A percentile compares a stretch with the other conserved stretches of the same genome.
Evolutionary conservation across 2,113 vertebrate species (phyloP).

Genomic region (Menura novaehollandiae): DNA sequence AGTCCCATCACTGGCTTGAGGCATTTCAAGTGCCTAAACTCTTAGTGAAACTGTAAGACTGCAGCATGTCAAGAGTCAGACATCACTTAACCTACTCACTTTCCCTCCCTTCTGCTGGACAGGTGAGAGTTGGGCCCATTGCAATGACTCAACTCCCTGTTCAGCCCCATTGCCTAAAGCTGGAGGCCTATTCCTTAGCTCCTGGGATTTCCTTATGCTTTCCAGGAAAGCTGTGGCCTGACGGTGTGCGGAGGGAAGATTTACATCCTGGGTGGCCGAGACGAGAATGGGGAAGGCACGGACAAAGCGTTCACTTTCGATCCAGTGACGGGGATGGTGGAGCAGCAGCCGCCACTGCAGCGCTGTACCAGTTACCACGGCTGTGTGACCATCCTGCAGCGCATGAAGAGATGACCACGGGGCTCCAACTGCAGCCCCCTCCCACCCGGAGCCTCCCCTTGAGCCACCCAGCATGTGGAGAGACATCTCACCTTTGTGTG

Average conservation of each 20-base stretch:
- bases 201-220: neutral
- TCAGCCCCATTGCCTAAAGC: neutral
- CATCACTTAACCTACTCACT: neutral
- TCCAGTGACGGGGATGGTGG: constrained; percentile 43
- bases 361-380: constrained; percentile 77
- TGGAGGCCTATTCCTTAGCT: neutral
- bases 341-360: constrained; percentile 58
- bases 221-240: constrained; percentile 80
- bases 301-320: constrained; percentile 69
- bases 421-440: neutral
- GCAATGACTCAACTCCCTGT: neutral
- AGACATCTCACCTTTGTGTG: neutral
- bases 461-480: neutral
- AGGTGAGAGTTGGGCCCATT: neutral
- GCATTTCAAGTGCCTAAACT: neutral
- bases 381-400: constrained; percentile 77
- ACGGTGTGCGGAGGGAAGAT: constrained; percentile 74
- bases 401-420: constrained; percentile 3
- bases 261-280: constrained; percentile 76
- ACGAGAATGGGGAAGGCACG: constrained; percentile 62
- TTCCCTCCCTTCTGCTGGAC: neutral
- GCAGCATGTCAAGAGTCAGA: neutral
- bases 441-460: neutral
- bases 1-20: neutral
- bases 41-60: neutral